Conservation (phyloP, 2,888 invertebrate species). For the Platerodrilus igneus region DNA sequence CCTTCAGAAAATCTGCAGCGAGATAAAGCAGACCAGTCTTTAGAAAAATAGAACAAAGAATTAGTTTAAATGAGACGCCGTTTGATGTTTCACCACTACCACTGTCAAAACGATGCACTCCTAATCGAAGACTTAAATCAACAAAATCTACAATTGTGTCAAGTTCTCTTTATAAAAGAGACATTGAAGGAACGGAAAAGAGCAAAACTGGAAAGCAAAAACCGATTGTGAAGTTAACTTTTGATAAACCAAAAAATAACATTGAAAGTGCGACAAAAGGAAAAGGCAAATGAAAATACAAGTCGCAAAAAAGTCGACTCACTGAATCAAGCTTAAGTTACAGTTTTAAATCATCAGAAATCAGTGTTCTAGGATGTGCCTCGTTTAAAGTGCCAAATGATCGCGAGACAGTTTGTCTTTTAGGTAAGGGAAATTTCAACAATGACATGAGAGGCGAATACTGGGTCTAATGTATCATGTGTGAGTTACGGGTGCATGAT, state of each 20-base stretch:
- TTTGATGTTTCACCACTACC: conserved; percentile 3
- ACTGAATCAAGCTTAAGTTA: conserved; percentile 1
- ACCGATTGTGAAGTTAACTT: conserved; percentile 2
- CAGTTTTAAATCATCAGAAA: neutral
- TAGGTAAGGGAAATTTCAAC: neutral
- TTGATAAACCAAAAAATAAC: neutral
- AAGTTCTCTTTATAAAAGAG: conserved; percentile 2
- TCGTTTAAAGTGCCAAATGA: conserved; percentile 1
- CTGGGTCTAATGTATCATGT: neutral
- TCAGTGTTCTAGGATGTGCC: neutral
- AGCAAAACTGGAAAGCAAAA: conserved; percentile 1
- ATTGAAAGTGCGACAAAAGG: neutral
- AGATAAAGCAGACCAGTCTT: conserved; percentile 2
- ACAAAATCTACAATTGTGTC: conserved; percentile 4
- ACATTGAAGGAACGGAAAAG: conserved; percentile 1
- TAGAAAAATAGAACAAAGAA: neutral
- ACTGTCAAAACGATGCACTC: conserved; percentile 1
- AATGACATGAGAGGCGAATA: conserved; percentile 1
- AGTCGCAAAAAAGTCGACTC: neutral
- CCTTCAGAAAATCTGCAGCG: conserved; percentile 1
- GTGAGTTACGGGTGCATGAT: too few species aligned
- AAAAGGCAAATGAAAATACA: neutral
- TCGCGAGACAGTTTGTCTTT: conserved; percentile 5
- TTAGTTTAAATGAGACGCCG: conserved; percentile 4
- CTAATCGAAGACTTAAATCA: conserved; percentile 1